These are phyloP conservation scores for Metalampra italica DNA, from an alignment of 2,888 invertebrate genomes.

Conservation along the genomic window DNA sequence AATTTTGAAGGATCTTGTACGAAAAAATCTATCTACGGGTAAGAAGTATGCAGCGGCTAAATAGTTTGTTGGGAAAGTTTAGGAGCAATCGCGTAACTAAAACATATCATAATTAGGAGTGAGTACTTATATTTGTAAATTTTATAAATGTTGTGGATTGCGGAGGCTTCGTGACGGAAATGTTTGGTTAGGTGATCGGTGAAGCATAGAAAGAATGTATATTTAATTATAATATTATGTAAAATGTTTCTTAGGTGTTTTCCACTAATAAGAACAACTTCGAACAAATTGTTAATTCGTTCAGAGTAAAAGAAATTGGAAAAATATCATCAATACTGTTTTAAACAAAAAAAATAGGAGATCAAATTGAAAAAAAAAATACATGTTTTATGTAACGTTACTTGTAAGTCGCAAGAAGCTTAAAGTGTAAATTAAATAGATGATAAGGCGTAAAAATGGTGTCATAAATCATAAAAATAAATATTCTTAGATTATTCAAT, in stretches of 20 bases:
- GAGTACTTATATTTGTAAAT: conserved; percentile 46
- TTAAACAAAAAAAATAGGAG: not conserved
- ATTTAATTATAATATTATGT: conserved; percentile 12
- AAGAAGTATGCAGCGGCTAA: not conserved
- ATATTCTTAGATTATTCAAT: no score
- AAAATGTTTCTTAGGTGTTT: not conserved
- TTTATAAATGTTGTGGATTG: conserved; percentile 55
- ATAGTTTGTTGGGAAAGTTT: not conserved
- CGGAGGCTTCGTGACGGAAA: conserved; percentile 13
- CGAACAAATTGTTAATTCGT: no score
- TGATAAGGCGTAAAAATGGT: not conserved
- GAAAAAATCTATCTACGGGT: no score
- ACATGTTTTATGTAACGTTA: no score
- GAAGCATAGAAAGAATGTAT: conserved; percentile 7
- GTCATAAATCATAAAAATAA: not conserved
- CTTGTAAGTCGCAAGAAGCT: conserved; percentile 19
- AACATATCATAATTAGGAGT: conserved; percentile 72
- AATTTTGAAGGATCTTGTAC: no score
- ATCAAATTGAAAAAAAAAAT: not conserved
- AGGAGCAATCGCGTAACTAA: conserved; percentile 49
- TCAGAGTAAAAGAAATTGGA: no score
- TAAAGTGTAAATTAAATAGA: conserved; percentile 28
- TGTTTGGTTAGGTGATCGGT: conserved; percentile 13
- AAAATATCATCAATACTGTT: not conserved
- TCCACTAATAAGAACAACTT: not conserved